Evolutionary conservation across 2,888 invertebrate genomes (phyloP), one percentile per base, ranked within the genome.

Genomic region (Strigamia maritima): DNA sequence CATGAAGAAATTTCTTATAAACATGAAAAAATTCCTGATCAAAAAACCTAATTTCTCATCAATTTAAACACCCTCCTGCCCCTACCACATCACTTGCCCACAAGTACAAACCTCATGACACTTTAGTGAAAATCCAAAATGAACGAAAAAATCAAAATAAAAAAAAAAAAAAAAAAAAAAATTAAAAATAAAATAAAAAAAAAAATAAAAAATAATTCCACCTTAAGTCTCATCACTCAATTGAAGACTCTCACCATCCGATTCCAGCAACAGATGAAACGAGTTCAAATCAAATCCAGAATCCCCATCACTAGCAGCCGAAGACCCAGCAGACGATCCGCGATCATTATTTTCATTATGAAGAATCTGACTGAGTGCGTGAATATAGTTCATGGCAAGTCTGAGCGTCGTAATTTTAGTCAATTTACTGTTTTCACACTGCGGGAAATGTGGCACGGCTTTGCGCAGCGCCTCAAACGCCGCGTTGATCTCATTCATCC

Each of bases 331-430:
- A 1, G 35, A n/a, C 44, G 44, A 38, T n/a, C 40, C 38, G n/a
- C 40, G 40, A 10, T 44, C 77, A 22, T 44, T n/a, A n/a, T n/a
- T 14, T 7, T 77, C 49, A 49, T 14, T 44, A 7, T 77, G 77
- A 49, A 44, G 49, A 0, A 91, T 90, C 0, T 91, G 88, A n/a
- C 90, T 91, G 77, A 95, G 87, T 16, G 93, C 91, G 14, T 91
- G 87, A 82, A 95, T 95, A 85, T 95, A 95, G 84, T 92, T 91
- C 92, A 95, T 93, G 28, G 95, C 95, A 81, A 95, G 87, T 44
- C 94, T 88, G 75, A 95, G 87, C 0, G 95, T 95, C 4, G 95
- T 94, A 83, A 95, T 95, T 87, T 95, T 95, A 76, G 95, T 95
- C 81, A 94, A 88, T 44, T 79, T 79, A 86, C 94, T 94, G 85